A percentile compares a stretch with the other conserved stretches of the same genome.
Conservation (phyloP, 2,888 invertebrate genomes). For the Heterodera filipjevi region DNA sequence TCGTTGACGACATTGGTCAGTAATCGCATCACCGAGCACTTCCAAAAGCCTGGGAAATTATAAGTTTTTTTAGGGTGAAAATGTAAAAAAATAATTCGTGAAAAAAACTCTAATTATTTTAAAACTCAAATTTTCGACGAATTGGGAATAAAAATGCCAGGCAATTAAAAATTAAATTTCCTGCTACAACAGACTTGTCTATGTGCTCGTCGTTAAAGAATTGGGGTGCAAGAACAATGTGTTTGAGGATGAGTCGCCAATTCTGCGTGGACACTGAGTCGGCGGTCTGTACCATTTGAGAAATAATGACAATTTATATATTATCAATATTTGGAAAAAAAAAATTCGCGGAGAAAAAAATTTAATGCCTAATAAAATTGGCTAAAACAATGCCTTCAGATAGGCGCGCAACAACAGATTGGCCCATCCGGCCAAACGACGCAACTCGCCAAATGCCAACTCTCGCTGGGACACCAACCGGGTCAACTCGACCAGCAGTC, state of each 20-base stretch:
- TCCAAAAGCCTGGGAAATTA: constrained; percentile 2
- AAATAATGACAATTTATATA: too few species aligned
- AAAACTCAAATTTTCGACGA: too few species aligned
- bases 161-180: not conserved
- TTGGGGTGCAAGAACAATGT: constrained; percentile 31
- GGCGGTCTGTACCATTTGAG: not conserved
- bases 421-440: constrained; percentile 23
- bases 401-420: constrained; percentile 19
- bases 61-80: not conserved
- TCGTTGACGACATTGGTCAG: not conserved
- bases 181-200: constrained; percentile 7
- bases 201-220: constrained; percentile 31
- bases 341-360: too few species aligned
- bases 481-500: constrained; percentile 5
- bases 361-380: not conserved
- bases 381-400: not conserved
- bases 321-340: too few species aligned
- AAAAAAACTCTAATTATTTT: too few species aligned
- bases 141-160: too few species aligned
- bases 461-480: constrained; percentile 8
- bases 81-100: too few species aligned
- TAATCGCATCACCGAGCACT: not conserved
- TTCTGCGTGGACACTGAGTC: constrained; percentile 23
- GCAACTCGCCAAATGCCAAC: not conserved
- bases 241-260: constrained; percentile 31